A percentile compares a stretch with the other conserved stretches of the same genome.
These are phyloP conservation scores for Magallana nippona DNA, from an alignment of 2,888 invertebrate genomes.

Conservation along the genomic window DNA sequence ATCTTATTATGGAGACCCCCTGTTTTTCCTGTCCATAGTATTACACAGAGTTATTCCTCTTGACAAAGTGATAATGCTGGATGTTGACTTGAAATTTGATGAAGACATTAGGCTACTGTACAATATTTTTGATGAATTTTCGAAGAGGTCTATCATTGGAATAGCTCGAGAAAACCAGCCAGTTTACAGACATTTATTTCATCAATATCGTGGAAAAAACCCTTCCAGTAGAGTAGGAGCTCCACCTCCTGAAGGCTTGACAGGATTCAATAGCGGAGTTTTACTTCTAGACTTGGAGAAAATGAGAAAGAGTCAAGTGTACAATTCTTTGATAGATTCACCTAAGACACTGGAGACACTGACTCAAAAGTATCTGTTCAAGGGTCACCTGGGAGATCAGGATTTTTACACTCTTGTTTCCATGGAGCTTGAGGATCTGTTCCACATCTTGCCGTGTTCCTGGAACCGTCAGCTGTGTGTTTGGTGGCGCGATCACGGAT, in stretches of 20 bases:
- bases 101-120: slow-evolving; percentile 86
- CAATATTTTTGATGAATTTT: slow-evolving; percentile 86
- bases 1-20: slow-evolving; percentile 88
- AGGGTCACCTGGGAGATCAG: slow-evolving; percentile 88
- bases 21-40: slow-evolving; percentile 89
- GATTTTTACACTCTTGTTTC: slow-evolving; percentile 89
- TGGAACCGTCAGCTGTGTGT: slow-evolving; percentile 91
- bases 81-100: slow-evolving; percentile 88
- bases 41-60: slow-evolving; percentile 87
- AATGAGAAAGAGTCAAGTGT: slow-evolving; percentile 84
- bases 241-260: slow-evolving; percentile 82
- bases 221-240: slow-evolving; percentile 85
- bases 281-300: slow-evolving; percentile 86
- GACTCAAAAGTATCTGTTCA: slow-evolving; percentile 79
- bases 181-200: slow-evolving; percentile 88
- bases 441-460: slow-evolving; percentile 87
- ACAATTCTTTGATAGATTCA: slow-evolving; percentile 81
- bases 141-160: slow-evolving; percentile 84
- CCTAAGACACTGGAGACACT: slow-evolving; percentile 68
- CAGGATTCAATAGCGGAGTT: slow-evolving; percentile 91
- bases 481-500: slow-evolving; percentile 90
- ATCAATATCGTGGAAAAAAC: slow-evolving; percentile 84
- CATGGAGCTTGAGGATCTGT: slow-evolving; percentile 86
- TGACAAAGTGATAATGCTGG: slow-evolving; percentile 86
- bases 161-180: slow-evolving; percentile 86